phyloP scores from a whole-genome alignment of 2,888 invertebrate genomes.

The Scrobipalpa atriplicella region DNA sequence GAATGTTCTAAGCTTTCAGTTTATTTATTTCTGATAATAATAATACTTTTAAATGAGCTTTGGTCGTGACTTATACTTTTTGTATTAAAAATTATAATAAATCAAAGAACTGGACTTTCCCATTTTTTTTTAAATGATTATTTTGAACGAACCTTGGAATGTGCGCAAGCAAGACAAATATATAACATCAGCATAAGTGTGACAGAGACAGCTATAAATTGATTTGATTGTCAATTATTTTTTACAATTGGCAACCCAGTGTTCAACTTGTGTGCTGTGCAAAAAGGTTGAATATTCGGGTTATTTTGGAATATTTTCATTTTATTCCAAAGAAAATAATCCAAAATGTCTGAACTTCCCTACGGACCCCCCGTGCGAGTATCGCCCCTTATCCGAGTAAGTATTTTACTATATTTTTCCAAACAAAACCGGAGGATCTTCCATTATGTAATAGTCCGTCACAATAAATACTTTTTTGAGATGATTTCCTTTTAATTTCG shows the following conservation, averaged over 20 bases:
- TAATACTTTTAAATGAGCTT: too few relatives aligned
- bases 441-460: constrained; percentile 65
- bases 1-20: too few relatives aligned
- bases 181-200: too few relatives aligned
- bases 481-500: constrained; percentile 17
- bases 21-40: too few relatives aligned
- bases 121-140: too few relatives aligned
- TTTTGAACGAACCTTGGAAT: too few relatives aligned
- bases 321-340: constrained; percentile 41
- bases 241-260: constrained; percentile 28
- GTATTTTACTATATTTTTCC: constrained; percentile 37
- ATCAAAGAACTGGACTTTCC: background rate
- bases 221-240: too few relatives aligned
- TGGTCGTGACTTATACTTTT: too few relatives aligned
- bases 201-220: too few relatives aligned
- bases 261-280: constrained; percentile 48
- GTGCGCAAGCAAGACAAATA: too few relatives aligned
- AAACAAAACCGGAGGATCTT: constrained; percentile 27
- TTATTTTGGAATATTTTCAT: constrained; percentile 56
- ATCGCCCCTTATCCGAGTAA: constrained; percentile 91
- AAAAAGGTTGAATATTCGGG: constrained; percentile 39
- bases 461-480: constrained; percentile 40
- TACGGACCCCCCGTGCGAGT: constrained; percentile 88
- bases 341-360: constrained; percentile 72
- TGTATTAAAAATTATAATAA: too few relatives aligned